phyloP scores from a whole-genome alignment of 1,140 invertebrate species.

The Centruroides sculpturatus region DNA sequence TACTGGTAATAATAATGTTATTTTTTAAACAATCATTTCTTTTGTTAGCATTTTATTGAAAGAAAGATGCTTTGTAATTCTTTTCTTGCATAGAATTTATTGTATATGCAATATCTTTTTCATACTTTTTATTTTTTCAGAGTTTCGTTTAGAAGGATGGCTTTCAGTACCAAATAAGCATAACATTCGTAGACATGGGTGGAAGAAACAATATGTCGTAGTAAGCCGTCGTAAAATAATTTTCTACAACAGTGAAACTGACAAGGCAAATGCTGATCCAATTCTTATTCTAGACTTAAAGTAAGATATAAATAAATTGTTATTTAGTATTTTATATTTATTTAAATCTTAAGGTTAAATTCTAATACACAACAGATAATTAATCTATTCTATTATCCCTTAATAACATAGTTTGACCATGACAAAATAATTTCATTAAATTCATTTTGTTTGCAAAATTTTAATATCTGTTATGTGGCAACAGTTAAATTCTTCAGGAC shows the following conservation, averaged over 20 bases:
- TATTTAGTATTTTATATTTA: background rate
- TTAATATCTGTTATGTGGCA: too few species aligned
- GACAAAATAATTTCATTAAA: background rate
- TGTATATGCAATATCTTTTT: too few species aligned
- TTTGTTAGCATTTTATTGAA: too few species aligned
- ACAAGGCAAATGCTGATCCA: conserved; percentile 89
- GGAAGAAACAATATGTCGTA: conserved; percentile 94
- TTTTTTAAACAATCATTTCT: too few species aligned
- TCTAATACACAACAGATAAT: background rate
- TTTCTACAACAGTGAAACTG: conserved; percentile 89
- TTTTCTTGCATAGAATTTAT: too few species aligned
- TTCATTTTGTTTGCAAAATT: background rate
- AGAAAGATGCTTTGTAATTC: too few species aligned
- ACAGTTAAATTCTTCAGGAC: too few species aligned
- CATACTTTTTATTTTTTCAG: conserved; percentile 24
- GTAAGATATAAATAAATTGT: conserved; percentile 34
- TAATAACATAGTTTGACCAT: background rate
- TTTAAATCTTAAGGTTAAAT: background rate
- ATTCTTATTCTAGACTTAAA: conserved; percentile 87
- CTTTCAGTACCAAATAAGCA: conserved; percentile 87
- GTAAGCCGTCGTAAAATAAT: conserved; percentile 94
- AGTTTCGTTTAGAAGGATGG: conserved; percentile 84
- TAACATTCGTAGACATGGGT: conserved; percentile 87
- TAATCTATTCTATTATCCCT: background rate
- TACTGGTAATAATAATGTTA: too few species aligned